These are phyloP conservation scores for Cranoglanis bouderius DNA, from an alignment of 2,113 vertebrate species.

Conservation along the genomic window DNA sequence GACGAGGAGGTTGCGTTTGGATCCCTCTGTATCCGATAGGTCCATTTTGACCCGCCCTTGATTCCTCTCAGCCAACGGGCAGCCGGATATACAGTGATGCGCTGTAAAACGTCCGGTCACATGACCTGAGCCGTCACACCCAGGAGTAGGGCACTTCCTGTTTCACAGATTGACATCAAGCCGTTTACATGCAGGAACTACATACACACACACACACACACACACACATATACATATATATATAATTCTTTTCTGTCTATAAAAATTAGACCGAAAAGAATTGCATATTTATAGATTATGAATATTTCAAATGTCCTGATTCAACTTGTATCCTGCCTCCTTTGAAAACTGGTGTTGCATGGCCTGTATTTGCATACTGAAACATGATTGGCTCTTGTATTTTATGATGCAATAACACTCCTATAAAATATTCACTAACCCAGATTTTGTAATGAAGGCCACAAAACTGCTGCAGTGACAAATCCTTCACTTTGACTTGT, in stretches of 20 bases:
- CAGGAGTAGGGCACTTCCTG: constrained; percentile 97
- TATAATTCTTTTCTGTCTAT: too few species aligned
- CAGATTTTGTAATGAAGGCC: neutral
- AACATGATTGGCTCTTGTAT: neutral
- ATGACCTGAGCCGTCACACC: constrained; percentile 95
- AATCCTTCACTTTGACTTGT: neutral
- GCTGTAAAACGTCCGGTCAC: constrained; percentile 96
- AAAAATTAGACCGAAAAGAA: neutral
- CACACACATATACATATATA: too few species aligned
- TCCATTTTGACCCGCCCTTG: constrained; percentile 89
- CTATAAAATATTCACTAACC: neutral
- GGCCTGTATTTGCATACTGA: neutral
- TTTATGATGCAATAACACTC: neutral
- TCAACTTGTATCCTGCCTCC: too few species aligned
- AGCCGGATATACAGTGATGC: constrained; percentile 97
- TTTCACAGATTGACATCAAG: neutral
- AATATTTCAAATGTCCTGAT: neutral
- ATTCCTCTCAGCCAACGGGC: constrained; percentile 94
- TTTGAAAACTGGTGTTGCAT: neutral
- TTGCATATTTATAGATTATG: neutral
- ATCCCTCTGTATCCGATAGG: constrained; percentile 84
- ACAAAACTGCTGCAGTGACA: neutral
- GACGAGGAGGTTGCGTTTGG: constrained; percentile 83
- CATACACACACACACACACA: too few species aligned
- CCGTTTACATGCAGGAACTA: neutral